phyloP scores from a whole-genome alignment of 2,888 invertebrate species.

The Volucella bombylans region DNA sequence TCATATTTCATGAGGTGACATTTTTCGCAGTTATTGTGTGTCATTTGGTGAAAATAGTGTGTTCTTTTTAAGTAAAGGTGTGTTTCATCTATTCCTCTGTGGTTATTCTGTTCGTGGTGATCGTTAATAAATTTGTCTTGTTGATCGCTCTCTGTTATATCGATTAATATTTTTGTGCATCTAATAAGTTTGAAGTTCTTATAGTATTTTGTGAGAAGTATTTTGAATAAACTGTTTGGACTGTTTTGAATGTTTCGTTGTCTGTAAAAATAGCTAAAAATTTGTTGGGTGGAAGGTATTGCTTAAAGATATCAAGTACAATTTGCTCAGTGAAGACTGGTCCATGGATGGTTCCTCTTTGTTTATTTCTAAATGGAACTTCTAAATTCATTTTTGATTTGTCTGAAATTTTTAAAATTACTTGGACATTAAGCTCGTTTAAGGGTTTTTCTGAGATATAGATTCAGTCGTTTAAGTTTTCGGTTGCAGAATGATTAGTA shows the following conservation, averaged over 20 bases:
- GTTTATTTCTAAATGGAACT: constrained; percentile 23
- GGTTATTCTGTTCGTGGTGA: constrained; percentile 57
- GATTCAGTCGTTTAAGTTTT: too few species aligned
- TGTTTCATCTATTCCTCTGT: constrained; percentile 63
- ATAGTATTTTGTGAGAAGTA: constrained; percentile 29
- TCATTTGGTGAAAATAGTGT: not conserved
- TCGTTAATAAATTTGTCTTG: constrained; percentile 55
- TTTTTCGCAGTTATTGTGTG: not conserved
- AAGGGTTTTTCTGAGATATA: too few species aligned
- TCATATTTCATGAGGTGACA: not conserved
- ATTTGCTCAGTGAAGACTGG: constrained; percentile 2
- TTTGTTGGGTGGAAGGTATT: constrained; percentile 34
- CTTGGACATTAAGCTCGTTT: too few species aligned
- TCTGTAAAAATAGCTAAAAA: constrained; percentile 37
- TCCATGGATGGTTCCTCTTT: not conserved
- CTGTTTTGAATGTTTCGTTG: constrained; percentile 26
- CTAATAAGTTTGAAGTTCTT: not conserved
- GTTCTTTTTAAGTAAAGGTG: constrained; percentile 8
- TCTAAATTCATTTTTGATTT: too few species aligned
- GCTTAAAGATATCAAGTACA: constrained; percentile 41
- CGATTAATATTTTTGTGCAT: not conserved
- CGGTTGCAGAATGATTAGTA: too few species aligned
- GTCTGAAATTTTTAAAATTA: too few species aligned
- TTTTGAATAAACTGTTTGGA: not conserved
- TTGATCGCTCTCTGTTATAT: constrained; percentile 37